Evolutionary conservation across 2,888 invertebrate species (phyloP).

Genomic region (Ephialtes manifestator): DNA sequence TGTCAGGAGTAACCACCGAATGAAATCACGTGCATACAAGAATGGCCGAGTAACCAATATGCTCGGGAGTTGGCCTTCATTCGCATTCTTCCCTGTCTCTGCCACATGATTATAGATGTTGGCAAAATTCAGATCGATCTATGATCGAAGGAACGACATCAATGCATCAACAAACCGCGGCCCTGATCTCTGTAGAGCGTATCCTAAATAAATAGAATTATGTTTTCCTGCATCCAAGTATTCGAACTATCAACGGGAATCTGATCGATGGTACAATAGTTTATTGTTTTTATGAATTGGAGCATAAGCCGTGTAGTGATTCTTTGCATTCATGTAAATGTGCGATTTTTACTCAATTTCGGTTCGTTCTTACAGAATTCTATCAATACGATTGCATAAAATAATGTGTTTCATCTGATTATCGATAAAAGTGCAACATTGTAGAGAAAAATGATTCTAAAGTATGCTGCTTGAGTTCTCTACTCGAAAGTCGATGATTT

Average conservation of each 20-base stretch:
- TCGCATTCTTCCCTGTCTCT: constrained; percentile 21
- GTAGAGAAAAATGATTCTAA: not conserved
- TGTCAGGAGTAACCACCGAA: constrained; percentile 13
- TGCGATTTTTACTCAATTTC: not conserved
- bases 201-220: constrained; percentile 64
- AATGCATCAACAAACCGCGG: constrained; percentile 62
- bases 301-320: not conserved
- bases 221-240: constrained; percentile 3
- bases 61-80: constrained; percentile 20
- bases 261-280: constrained; percentile 17
- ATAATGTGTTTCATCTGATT: not conserved
- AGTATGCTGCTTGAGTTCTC: not conserved
- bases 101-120: constrained; percentile 47
- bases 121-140: constrained; percentile 7
- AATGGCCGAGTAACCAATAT: constrained; percentile 46
- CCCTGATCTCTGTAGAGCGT: constrained; percentile 74
- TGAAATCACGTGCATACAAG: constrained; percentile 49
- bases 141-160: not conserved
- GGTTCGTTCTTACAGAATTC: too few species aligned
- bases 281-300: not conserved
- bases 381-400: not conserved
- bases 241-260: not conserved
- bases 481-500: not conserved
- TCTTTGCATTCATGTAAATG: not conserved
- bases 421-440: not conserved